These are phyloP conservation scores for Galemys pyrenaicus DNA, from an alignment of 2,113 vertebrate genomes.

Conservation along the genomic window DNA sequence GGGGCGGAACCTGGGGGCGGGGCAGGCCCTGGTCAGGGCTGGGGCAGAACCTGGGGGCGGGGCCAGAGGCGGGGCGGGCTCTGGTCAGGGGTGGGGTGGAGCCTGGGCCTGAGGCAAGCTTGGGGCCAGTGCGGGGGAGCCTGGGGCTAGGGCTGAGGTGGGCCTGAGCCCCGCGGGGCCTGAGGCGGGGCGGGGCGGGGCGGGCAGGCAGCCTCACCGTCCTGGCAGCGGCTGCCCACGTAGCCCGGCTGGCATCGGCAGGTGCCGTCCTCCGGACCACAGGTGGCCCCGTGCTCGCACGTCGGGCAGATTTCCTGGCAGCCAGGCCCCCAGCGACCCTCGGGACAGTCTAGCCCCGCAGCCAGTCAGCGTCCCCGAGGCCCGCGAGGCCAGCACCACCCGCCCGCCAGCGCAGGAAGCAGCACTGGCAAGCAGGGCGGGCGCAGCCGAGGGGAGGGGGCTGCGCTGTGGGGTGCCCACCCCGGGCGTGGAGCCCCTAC, in stretches of 20 bases:
- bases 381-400: not conserved
- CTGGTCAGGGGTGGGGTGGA: too few relatives aligned
- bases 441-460: not conserved
- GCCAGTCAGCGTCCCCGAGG: not conserved
- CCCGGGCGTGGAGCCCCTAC: not conserved
- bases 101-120: too few relatives aligned
- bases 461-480: not conserved
- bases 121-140: too few relatives aligned
- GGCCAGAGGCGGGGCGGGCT: too few relatives aligned
- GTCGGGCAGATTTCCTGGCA: constrained; percentile 90
- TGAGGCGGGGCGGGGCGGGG: not conserved
- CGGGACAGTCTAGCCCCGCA: constrained; percentile 86
- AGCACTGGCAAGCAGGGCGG: not conserved
- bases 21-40: not conserved
- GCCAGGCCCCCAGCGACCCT: constrained; percentile 91
- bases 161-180: fast-evolving
- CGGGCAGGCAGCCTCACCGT: constrained; percentile 80
- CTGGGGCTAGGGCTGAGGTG: too few relatives aligned
- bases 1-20: fast-evolving
- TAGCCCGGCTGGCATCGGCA: constrained; percentile 91
- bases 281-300: constrained; percentile 89
- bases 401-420: not conserved
- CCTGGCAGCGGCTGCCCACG: constrained; percentile 78
- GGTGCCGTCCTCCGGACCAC: constrained; percentile 87
- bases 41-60: too few relatives aligned